These are phyloP conservation scores for Euphysa ruthae DNA, from an alignment of 30 jellyfish, hydroid and myxozoan species.

Conservation along the genomic window DNA sequence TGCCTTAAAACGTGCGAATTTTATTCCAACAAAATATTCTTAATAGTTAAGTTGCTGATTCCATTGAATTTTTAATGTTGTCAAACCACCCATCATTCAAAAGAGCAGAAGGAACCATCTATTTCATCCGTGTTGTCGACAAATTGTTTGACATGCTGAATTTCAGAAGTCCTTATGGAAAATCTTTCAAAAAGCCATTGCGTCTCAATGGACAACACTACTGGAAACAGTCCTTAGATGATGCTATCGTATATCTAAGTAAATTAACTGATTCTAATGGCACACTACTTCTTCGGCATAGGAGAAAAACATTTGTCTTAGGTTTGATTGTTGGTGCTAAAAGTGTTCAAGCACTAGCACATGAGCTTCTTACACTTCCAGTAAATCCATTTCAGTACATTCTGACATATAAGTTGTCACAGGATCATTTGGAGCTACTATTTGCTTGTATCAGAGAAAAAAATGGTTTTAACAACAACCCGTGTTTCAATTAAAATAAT, in stretches of 20 bases:
- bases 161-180: slow-evolving; percentile 30
- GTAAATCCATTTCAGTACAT: slow-evolving; percentile 33
- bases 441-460: slow-evolving; percentile 40
- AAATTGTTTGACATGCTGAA: slow-evolving; percentile 14
- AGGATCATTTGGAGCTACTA: slow-evolving; percentile 48
- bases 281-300: slow-evolving; percentile 11
- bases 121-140: slow-evolving; percentile 12
- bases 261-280: slow-evolving; percentile 14
- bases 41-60: slow-evolving; percentile 40
- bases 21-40: no score
- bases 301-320: slow-evolving; percentile 37
- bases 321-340: slow-evolving; percentile 23
- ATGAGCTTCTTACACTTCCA: slow-evolving; percentile 1
- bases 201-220: neutral
- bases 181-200: slow-evolving; percentile 24
- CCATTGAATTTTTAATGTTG: slow-evolving; percentile 20
- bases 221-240: slow-evolving; percentile 6
- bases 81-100: slow-evolving; percentile 21
- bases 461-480: slow-evolving; percentile 30
- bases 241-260: neutral
- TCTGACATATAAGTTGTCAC: slow-evolving; percentile 42
- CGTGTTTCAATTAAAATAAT: slow-evolving; percentile 30
- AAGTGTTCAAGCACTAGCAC: slow-evolving; percentile 15
- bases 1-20: no score
- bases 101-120: slow-evolving; percentile 19